Conservation (phyloP, 2,797 vertebrate genomes). For the Hoplostethus atlanticus region DNA sequence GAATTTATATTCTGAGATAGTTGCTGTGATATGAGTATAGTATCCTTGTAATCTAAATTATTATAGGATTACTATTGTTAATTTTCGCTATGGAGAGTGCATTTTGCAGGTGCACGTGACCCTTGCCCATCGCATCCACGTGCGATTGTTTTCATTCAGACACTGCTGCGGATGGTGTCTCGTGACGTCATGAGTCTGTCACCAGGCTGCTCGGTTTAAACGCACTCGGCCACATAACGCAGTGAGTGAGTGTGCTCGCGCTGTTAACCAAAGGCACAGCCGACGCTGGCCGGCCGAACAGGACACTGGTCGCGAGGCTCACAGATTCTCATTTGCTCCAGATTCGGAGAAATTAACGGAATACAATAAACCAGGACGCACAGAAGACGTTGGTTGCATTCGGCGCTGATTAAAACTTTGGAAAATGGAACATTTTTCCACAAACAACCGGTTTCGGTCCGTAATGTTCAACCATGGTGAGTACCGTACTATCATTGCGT, state of each 20-base stretch:
- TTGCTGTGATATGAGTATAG: too few species aligned
- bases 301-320: constrained; percentile 31
- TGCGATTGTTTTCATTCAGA: constrained; percentile 87
- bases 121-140: constrained; percentile 72
- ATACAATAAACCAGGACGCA: constrained; percentile 34
- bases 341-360: constrained; percentile 36
- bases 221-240: constrained; percentile 23
- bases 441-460: constrained; percentile 81
- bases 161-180: constrained; percentile 51
- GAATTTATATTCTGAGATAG: too few species aligned
- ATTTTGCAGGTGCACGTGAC: constrained; percentile 56
- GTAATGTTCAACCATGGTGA: constrained; percentile 85
- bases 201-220: constrained; percentile 51
- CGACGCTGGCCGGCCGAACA: constrained; percentile 62
- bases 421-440: constrained; percentile 81
- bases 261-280: constrained; percentile 10
- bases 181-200: constrained; percentile 76
- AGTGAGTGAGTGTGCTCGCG: constrained; percentile 22
- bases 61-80: too few species aligned
- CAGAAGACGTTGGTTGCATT: constrained; percentile 25
- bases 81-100: background rate
- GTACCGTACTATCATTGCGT: constrained; percentile 42
- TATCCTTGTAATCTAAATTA: too few species aligned
- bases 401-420: constrained; percentile 54
- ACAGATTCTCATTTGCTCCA: constrained; percentile 4